A percentile compares a stretch with the other conserved stretches of the same genome.
Conservation (phyloP, 2,113 vertebrate species). For the Verasper variegatus region DNA sequence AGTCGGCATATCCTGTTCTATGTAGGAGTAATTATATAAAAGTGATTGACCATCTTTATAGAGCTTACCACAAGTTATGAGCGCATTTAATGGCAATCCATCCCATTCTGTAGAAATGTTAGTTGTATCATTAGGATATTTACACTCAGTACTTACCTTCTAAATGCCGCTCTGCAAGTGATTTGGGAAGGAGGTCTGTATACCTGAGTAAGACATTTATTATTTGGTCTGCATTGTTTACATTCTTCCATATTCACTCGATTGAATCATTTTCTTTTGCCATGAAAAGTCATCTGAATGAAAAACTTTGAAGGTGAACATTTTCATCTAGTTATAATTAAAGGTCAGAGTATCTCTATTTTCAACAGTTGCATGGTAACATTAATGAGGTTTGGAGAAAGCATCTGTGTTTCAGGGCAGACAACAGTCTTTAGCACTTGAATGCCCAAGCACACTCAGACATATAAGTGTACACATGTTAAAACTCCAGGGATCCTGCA, state of each 20-base stretch:
- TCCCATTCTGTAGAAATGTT: no score
- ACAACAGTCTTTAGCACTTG: not conserved
- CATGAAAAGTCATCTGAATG: not conserved
- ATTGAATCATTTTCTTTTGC: not conserved
- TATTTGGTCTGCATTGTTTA: not conserved
- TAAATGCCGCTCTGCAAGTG: no score
- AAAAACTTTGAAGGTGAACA: not conserved
- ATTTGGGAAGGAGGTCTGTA: no score
- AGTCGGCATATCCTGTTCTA: no score
- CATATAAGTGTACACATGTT: not conserved
- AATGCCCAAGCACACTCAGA: not conserved
- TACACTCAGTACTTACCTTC: no score
- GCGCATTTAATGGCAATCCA: no score
- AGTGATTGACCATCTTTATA: no score
- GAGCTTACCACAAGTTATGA: no score
- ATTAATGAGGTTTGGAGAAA: conserved; percentile 7
- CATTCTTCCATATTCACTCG: not conserved
- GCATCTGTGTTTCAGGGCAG: not conserved
- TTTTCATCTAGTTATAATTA: not conserved
- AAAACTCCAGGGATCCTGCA: not conserved
- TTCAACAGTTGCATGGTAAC: not conserved
- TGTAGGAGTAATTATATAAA: no score
- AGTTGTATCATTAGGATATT: no score
- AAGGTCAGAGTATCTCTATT: not conserved
- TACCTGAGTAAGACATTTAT: not conserved